Evolutionary conservation across 2,797 vertebrate species (phyloP).

Genomic region (Falco biarmicus): DNA sequence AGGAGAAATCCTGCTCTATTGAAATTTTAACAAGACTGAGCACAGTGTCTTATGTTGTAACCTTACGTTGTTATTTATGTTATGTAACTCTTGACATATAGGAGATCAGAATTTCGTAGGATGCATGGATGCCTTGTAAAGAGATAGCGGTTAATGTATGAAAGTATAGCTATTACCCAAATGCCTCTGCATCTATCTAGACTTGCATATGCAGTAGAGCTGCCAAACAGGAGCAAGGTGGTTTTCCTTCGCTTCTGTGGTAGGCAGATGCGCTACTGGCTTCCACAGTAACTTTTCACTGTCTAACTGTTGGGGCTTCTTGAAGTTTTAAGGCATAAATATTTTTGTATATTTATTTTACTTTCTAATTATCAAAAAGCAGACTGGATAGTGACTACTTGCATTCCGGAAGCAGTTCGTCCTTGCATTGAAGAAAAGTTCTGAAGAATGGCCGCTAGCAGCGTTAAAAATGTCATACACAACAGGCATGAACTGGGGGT

Average conservation of each 20-base stretch:
- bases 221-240: background rate
- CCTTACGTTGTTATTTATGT: background rate
- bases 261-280: background rate
- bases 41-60: accelerated
- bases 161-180: background rate
- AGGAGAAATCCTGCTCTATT: background rate
- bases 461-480: background rate
- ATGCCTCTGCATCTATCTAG: background rate
- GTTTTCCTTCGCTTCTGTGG: background rate
- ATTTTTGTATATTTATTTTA: background rate
- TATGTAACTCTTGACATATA: background rate
- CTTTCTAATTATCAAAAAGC: background rate
- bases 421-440: background rate
- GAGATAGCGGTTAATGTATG: accelerated
- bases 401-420: background rate
- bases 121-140: background rate
- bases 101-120: background rate
- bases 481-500: background rate
- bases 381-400: background rate
- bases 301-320: background rate
- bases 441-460: background rate
- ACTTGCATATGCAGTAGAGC: accelerated
- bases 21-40: background rate
- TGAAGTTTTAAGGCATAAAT: background rate
- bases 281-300: background rate